phyloP scores from a whole-genome alignment of 2,888 invertebrate genomes.

The Reticulitermes lucifugus region DNA sequence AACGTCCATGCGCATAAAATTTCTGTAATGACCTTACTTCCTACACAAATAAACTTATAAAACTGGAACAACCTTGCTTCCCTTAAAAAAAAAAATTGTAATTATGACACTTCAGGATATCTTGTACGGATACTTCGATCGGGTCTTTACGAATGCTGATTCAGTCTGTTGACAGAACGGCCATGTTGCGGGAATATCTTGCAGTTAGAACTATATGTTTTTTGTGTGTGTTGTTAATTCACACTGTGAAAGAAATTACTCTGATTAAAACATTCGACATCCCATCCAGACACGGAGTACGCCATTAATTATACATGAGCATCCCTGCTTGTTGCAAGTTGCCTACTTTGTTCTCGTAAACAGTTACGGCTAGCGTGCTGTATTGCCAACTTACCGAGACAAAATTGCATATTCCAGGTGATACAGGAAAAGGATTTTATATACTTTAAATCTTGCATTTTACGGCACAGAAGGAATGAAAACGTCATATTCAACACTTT shows the following conservation, averaged over 20 bases:
- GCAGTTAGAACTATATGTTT: not conserved
- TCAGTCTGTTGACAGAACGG: not conserved
- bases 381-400: not conserved
- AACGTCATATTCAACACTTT: too few relatives aligned
- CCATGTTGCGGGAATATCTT: not conserved
- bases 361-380: not conserved
- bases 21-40: too few relatives aligned
- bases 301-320: slow-evolving; percentile 61
- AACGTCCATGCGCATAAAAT: too few relatives aligned
- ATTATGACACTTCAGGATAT: too few relatives aligned
- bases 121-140: too few relatives aligned
- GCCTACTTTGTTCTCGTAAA: not conserved
- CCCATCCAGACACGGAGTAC: slow-evolving; percentile 55
- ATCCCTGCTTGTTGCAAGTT: slow-evolving; percentile 58
- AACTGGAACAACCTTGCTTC: too few relatives aligned
- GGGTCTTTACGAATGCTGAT: too few relatives aligned
- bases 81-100: too few relatives aligned
- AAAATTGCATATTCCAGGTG: not conserved
- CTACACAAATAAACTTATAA: too few relatives aligned
- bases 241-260: not conserved
- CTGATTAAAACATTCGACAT: slow-evolving; percentile 56
- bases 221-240: not conserved
- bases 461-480: not conserved
- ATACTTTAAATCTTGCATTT: too few relatives aligned
- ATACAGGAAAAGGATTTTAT: not conserved